phyloP scores from a whole-genome alignment of 2,888 invertebrate species.

The Vesta saturnalis region DNA sequence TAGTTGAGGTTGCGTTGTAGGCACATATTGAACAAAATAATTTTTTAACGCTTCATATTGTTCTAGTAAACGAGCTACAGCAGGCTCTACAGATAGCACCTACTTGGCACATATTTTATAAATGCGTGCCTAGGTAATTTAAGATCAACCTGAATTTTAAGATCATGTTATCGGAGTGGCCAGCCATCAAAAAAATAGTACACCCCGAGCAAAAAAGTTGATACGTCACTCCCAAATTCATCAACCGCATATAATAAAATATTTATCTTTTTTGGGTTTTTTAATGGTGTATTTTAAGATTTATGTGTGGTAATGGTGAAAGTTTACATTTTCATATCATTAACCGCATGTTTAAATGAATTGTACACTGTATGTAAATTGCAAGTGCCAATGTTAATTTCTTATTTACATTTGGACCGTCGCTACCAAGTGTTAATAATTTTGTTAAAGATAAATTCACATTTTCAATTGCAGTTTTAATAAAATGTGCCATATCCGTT shows the following conservation, averaged over 20 bases:
- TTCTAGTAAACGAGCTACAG: background rate
- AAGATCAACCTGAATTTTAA: background rate
- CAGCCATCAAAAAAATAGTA: background rate
- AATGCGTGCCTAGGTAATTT: background rate
- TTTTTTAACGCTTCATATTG: background rate
- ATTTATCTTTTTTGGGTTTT: too few relatives aligned
- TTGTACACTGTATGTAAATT: too few relatives aligned
- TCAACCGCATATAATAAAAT: background rate
- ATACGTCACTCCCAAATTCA: background rate
- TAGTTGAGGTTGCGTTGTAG: background rate
- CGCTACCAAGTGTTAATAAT: background rate
- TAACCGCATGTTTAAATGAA: background rate
- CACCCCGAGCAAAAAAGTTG: background rate
- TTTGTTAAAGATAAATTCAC: background rate
- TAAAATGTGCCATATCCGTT: background rate
- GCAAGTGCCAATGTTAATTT: too few relatives aligned
- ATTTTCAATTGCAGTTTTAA: too few relatives aligned
- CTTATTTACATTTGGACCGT: too few relatives aligned
- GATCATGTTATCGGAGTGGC: background rate
- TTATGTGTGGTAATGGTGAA: too few relatives aligned
- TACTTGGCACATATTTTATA: background rate
- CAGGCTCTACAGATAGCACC: background rate
- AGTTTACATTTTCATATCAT: background rate
- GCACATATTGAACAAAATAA: background rate
- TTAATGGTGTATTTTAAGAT: too few relatives aligned